Evolutionary conservation across 1,140 invertebrate genomes (phyloP).

Genomic region (Sitophilus oryzae): DNA sequence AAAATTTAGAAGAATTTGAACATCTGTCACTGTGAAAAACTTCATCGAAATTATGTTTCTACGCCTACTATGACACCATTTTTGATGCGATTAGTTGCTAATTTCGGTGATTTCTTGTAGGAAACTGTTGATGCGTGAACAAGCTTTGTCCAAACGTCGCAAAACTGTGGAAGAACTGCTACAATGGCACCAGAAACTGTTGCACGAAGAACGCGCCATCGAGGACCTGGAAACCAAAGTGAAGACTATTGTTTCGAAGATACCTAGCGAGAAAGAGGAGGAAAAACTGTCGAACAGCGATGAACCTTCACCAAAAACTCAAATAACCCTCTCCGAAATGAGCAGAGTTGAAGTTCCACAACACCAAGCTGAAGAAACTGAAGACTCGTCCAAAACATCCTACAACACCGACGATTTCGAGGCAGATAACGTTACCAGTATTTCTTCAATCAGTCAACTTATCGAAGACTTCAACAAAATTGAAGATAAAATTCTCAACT

Average conservation of each 20-base stretch:
- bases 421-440: conserved; percentile 17
- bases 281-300: background rate
- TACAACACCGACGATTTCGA: conserved; percentile 31
- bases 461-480: conserved; percentile 35
- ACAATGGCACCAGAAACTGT: conserved; percentile 41
- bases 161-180: conserved; percentile 41
- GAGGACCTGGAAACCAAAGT: conserved; percentile 37
- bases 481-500: conserved; percentile 30
- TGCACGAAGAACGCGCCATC: conserved; percentile 41
- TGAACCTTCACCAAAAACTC: background rate
- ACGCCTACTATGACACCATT: too few species aligned
- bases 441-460: conserved; percentile 31
- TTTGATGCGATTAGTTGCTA: too few species aligned
- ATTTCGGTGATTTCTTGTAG: conserved; percentile 29
- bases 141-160: conserved; percentile 37
- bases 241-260: conserved; percentile 35
- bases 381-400: conserved; percentile 5
- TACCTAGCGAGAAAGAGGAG: conserved; percentile 15
- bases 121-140: conserved; percentile 40
- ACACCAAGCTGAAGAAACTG: background rate
- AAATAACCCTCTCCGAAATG: background rate
- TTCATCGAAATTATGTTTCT: too few species aligned
- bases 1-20: too few species aligned
- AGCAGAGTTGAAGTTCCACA: conserved; percentile 4
- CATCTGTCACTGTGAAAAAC: too few species aligned